phyloP scores from a whole-genome alignment of 2,888 invertebrate species.

The Drosophila greeni region DNA sequence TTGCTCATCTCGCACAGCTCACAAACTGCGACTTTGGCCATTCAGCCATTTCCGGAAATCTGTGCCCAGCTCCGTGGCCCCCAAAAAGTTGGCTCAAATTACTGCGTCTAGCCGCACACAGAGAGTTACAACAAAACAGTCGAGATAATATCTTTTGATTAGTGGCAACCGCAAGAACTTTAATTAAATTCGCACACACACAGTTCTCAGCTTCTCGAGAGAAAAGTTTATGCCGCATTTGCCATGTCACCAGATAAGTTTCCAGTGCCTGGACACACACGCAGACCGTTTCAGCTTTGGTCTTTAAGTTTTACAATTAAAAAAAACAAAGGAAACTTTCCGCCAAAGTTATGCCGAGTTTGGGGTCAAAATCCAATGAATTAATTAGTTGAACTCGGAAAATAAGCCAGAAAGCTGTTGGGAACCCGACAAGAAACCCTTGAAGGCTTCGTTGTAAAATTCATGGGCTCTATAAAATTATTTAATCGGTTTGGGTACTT shows the following conservation, averaged over 20 bases:
- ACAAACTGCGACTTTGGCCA: constrained; percentile 2
- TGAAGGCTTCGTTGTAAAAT: constrained; percentile 37
- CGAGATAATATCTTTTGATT: constrained; percentile 74
- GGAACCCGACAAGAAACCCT: constrained; percentile 28
- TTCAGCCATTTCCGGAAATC: constrained; percentile 2
- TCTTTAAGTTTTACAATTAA: constrained; percentile 57
- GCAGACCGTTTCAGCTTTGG: constrained; percentile 29
- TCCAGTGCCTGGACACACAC: constrained; percentile 40
- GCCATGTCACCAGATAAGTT: constrained; percentile 72
- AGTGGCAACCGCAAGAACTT: constrained; percentile 73
- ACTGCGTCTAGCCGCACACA: constrained; percentile 27
- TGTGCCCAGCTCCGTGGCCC: constrained; percentile 4
- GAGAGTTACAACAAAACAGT: constrained; percentile 36
- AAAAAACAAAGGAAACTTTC: constrained; percentile 54
- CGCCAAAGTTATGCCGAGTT: constrained; percentile 52
- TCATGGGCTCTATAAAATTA: background rate
- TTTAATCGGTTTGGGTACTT: background rate
- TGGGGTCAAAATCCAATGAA: constrained; percentile 54
- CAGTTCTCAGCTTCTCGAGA: constrained; percentile 39
- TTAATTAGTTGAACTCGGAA: constrained; percentile 65
- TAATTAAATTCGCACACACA: constrained; percentile 70
- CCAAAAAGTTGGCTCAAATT: constrained; percentile 24
- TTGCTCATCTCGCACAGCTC: constrained; percentile 19
- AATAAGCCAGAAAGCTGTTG: constrained; percentile 13
- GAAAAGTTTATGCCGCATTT: constrained; percentile 68